Base-by-base conservation (phyloP, 2,888 invertebrate species). In the Sminthurides aquaticus region DNA sequence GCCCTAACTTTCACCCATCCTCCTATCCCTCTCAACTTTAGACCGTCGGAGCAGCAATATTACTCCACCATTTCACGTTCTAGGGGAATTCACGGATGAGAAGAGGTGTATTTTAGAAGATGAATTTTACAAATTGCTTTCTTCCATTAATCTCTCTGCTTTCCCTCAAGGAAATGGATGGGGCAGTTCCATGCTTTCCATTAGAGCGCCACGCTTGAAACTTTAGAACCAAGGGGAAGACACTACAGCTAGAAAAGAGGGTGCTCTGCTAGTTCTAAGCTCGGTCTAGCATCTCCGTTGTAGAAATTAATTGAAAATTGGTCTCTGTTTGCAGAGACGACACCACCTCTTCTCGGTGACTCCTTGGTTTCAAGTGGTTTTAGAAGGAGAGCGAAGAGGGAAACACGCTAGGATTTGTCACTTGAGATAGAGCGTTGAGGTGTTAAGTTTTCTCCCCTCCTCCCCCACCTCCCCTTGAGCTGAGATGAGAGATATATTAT, bases 351-450 rank as follows among this genome's bases (percentile, higher is more conserved):
- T n/a, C n/a, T n/a, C n/a, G n/a, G n/a, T n/a, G n/a, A n/a, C n/a
- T n/a, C n/a, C n/a, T n/a, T n/a, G n/a, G n/a, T n/a, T n/a, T 15
- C 54, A 20, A 5, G 56, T 5, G 54, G 61, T 20, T 20, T 8
- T 20, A n/a, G 24, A 52, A n/a, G 20, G 20, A 2, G 25, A 2
- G 34, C 24, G 49, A 3, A 55, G 54, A 11, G 11, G 58, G 28
- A 58, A 43, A 58, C 25, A 43, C 28, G 28, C 34, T 34, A 57
- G 49, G 60, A 65, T 55, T 64, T 64, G 59, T 64, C 58, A 57
- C 55, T 43, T 54, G 43, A 24, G 54, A 52, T 52, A 52, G n/a
- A 52, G 43, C 43, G 43, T 34, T 34, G 43, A 34, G 43, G 43
- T 34, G 48, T 61, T 65, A 65, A 57, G 57, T 65, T 34, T n/a